A percentile compares a stretch with the other conserved stretches of the same genome.
These are phyloP conservation scores for Cervus canadensis DNA, from an alignment of 2,113 vertebrate genomes.

Conservation along the genomic window DNA sequence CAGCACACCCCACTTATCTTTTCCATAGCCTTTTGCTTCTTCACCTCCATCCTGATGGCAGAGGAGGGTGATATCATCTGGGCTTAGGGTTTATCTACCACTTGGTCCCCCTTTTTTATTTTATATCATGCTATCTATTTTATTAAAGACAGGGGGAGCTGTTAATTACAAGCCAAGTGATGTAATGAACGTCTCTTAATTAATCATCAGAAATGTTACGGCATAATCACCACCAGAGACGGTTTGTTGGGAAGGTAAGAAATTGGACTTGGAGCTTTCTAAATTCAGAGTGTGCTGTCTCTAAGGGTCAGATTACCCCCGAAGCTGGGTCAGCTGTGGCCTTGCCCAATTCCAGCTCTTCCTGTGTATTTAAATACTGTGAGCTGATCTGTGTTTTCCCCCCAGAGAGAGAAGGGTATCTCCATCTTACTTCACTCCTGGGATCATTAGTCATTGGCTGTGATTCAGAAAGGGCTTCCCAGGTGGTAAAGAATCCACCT, in stretches of 20 bases:
- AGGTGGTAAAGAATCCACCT: not conserved
- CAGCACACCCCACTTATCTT: not conserved
- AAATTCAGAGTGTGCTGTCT: not conserved
- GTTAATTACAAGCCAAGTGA: conserved; percentile 73
- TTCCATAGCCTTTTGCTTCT: conserved; percentile 51
- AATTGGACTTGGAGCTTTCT: not conserved
- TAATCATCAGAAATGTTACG: conserved; percentile 65
- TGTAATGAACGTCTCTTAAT: conserved; percentile 73
- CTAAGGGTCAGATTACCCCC: not conserved
- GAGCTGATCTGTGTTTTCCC: not conserved
- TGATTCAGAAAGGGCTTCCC: not conserved
- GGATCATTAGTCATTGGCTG: not conserved
- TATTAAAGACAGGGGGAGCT: conserved; percentile 72
- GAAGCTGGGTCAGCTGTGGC: not conserved
- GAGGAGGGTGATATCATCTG: conserved; percentile 65
- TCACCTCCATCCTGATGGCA: conserved; percentile 65
- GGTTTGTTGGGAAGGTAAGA: not conserved
- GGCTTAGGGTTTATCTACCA: conserved; percentile 63
- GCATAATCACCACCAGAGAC: conserved; percentile 11
- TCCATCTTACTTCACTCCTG: not conserved
- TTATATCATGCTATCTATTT: conserved; percentile 62
- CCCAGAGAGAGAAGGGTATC: not conserved
- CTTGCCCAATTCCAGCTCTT: not conserved
- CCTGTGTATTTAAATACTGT: not conserved
- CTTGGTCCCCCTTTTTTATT: conserved; percentile 71